A percentile compares a stretch with the other conserved stretches of the same genome.
Conservation (phyloP, 2,888 invertebrate genomes). For the Sericinus montela region DNA sequence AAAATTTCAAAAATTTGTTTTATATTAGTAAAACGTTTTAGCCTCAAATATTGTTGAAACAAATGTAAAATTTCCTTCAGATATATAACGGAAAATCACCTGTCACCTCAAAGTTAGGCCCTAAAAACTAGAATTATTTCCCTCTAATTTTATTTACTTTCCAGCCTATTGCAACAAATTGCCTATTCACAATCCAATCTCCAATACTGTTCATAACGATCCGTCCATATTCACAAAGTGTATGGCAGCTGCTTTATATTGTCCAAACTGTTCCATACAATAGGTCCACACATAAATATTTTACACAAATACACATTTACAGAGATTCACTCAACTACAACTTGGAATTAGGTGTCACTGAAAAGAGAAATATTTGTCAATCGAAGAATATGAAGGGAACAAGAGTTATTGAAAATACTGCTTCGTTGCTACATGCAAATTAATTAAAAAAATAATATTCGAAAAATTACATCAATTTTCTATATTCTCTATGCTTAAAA, state of each 20-base stretch:
- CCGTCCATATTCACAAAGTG: slow-evolving; percentile 6
- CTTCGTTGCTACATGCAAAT: slow-evolving; percentile 69
- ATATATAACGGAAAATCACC: slow-evolving; percentile 4
- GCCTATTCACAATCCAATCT: slow-evolving; percentile 13
- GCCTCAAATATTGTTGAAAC: slow-evolving; percentile 7
- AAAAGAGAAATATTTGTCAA: slow-evolving; percentile 24
- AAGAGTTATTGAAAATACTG: slow-evolving; percentile 50
- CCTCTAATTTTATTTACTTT: slow-evolving; percentile 35
- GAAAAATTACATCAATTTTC: slow-evolving; percentile 48
- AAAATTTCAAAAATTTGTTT: not conserved
- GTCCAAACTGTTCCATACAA: slow-evolving; percentile 12
- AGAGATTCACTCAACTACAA: slow-evolving; percentile 43
- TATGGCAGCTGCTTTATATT: slow-evolving; percentile 10
- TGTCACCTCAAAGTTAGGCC: slow-evolving; percentile 34
- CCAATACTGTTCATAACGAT: not conserved
- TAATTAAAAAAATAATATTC: slow-evolving; percentile 61
- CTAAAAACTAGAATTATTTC: slow-evolving; percentile 45
- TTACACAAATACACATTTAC: slow-evolving; percentile 52
- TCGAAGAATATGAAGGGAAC: slow-evolving; percentile 25
- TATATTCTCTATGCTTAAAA: slow-evolving; percentile 56
- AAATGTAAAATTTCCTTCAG: not conserved
- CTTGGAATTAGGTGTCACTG: slow-evolving; percentile 53
- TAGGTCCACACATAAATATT: slow-evolving; percentile 21
- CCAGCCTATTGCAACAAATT: slow-evolving; percentile 47
- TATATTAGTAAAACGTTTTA: not conserved